Conservation (phyloP, 2,888 invertebrate genomes). For the Scaeva pyrastri region DNA sequence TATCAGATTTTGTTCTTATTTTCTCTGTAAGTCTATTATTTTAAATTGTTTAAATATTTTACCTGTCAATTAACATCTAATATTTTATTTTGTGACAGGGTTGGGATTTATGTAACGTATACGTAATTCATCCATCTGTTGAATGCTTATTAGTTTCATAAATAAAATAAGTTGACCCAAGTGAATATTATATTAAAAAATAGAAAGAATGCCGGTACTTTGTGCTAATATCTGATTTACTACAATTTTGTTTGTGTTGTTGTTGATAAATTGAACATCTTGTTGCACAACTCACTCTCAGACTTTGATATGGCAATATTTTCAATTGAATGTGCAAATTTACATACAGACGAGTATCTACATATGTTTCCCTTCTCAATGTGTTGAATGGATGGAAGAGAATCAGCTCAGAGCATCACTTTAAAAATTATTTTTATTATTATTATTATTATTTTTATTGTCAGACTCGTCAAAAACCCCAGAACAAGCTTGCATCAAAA, state of each 20-base stretch:
- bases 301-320: neutral
- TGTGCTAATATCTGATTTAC: neutral
- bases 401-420: neutral
- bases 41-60: no score
- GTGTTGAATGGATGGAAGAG: neutral
- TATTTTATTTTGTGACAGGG: no score
- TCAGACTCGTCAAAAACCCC: slow-evolving; percentile 3
- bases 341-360: no score
- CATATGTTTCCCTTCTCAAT: neutral
- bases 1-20: no score
- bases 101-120: no score
- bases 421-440: neutral
- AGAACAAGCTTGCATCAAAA: slow-evolving; percentile 1
- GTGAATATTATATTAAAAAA: neutral
- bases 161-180: neutral
- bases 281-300: slow-evolving; percentile 9
- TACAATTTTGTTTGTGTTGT: neutral
- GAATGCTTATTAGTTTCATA: no score
- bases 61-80: no score
- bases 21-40: no score
- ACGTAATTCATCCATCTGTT: no score
- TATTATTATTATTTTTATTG: neutral
- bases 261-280: neutral
- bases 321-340: slow-evolving; percentile 7
- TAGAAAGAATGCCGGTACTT: slow-evolving; percentile 12